Percentiles rank a stretch among this genome's conserved stretches.
phyloP scores from a whole-genome alignment of 2,113 vertebrate genomes.

The Gobius niger region DNA sequence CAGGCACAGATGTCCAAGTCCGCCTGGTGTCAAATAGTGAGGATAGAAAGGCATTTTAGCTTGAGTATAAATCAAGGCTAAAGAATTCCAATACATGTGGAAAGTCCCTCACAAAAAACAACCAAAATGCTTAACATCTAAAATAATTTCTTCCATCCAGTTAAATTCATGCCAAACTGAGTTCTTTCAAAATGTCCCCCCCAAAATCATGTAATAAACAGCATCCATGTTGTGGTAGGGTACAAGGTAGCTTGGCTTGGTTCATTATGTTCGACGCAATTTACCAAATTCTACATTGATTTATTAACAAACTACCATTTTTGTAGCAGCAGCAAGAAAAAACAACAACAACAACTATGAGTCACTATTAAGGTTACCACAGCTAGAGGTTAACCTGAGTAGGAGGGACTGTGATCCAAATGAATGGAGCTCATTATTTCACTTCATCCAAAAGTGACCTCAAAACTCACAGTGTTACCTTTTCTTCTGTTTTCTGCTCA shows the following conservation, averaged over 20 bases:
- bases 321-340: background rate
- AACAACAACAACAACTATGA: background rate
- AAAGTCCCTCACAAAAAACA: too few species aligned
- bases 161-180: too few species aligned
- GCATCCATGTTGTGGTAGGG: too few species aligned
- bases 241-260: too few species aligned
- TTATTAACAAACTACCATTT: too few species aligned
- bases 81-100: too few species aligned
- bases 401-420: background rate
- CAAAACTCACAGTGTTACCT: slow-evolving; percentile 2
- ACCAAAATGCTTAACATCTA: too few species aligned
- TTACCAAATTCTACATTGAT: too few species aligned
- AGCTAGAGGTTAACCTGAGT: background rate
- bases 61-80: background rate
- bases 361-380: background rate
- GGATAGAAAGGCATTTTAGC: background rate
- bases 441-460: background rate
- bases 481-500: background rate
- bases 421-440: background rate
- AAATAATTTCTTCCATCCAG: too few species aligned
- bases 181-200: too few species aligned
- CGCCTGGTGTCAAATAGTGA: background rate
- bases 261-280: too few species aligned
- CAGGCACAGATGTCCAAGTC: background rate
- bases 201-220: too few species aligned